A percentile compares a stretch with the other conserved stretches of the same genome.
Evolutionary conservation across 2,797 vertebrate species (phyloP).

Genomic region (Enteromius fasciolatus): DNA sequence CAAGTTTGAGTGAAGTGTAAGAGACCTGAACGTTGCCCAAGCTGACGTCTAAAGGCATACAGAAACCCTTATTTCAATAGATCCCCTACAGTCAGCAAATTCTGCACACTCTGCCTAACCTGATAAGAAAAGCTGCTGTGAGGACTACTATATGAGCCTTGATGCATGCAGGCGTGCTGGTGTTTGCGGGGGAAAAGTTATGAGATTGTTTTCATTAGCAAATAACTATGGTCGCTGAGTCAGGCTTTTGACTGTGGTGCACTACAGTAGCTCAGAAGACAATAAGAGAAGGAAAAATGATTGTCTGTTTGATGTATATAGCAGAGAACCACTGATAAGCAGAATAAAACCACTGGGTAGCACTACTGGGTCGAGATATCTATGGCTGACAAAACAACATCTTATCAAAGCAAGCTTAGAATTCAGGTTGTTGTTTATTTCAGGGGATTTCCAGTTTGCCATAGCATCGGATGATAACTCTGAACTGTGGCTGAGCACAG

Average conservation of each 20-base stretch:
- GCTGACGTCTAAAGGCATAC: conserved; percentile 4
- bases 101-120: conserved; percentile 13
- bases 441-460: conserved; percentile 90
- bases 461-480: conserved; percentile 90
- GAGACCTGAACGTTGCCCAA: background rate
- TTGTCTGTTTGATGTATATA: conserved; percentile 15
- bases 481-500: conserved; percentile 85
- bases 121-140: conserved; percentile 36
- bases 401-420: background rate
- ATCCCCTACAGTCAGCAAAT: conserved; percentile 29
- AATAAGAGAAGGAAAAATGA: background rate
- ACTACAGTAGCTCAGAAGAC: background rate
- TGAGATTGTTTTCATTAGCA: conserved; percentile 23
- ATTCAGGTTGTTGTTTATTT: background rate
- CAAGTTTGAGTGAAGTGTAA: background rate
- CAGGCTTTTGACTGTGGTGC: conserved; percentile 3
- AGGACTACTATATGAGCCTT: background rate
- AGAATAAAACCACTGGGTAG: background rate
- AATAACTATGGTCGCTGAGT: conserved; percentile 27
- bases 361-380: background rate
- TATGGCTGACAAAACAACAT: background rate
- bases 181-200: conserved; percentile 16
- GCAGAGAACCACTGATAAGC: background rate
- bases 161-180: background rate
- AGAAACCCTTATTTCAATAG: conserved; percentile 12